Evolutionary conservation across 2,113 vertebrate species (phyloP).

Genomic region (Myrmecophaga tridactyla): DNA sequence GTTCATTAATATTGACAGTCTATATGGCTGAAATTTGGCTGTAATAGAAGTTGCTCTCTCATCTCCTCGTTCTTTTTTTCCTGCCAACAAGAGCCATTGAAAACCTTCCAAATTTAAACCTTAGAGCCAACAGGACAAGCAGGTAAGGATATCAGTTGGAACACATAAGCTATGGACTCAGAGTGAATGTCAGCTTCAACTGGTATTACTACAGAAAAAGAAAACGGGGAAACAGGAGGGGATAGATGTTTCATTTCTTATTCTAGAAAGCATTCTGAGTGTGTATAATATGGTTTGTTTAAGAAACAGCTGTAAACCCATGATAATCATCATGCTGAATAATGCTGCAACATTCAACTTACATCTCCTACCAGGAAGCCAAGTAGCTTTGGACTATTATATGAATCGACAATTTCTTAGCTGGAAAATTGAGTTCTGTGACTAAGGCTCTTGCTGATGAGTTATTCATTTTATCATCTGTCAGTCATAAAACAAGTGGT

Average conservation of each 20-base stretch:
- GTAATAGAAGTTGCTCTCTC: conserved; percentile 53
- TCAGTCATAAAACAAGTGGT: conserved; percentile 41
- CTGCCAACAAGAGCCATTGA: conserved; percentile 73
- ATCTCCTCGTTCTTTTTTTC: conserved; percentile 59
- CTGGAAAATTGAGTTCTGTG: conserved; percentile 67
- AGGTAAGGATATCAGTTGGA: conserved; percentile 64
- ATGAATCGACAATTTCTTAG: conserved; percentile 73
- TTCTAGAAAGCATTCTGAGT: conserved; percentile 19
- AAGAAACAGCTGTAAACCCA: conserved; percentile 73
- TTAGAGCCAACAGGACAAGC: conserved; percentile 65
- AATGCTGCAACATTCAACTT: conserved; percentile 54
- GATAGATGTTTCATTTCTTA: conserved; percentile 19
- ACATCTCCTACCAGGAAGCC: conserved; percentile 64
- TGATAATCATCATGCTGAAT: conserved; percentile 69
- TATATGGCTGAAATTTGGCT: conserved; percentile 65
- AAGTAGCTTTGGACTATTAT: conserved; percentile 56
- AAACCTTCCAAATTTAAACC: conserved; percentile 74
- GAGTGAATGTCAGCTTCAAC: conserved; percentile 56
- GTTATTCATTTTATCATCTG: conserved; percentile 36
- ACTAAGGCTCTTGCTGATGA: conserved; percentile 55
- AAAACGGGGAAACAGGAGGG: neutral
- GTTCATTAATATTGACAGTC: conserved; percentile 67
- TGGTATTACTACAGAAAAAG: conserved; percentile 48
- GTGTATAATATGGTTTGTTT: conserved; percentile 61
- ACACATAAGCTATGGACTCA: conserved; percentile 63